Evolutionary conservation across 2,113 vertebrate species (phyloP).

Genomic region (Climacteris rufus): DNA sequence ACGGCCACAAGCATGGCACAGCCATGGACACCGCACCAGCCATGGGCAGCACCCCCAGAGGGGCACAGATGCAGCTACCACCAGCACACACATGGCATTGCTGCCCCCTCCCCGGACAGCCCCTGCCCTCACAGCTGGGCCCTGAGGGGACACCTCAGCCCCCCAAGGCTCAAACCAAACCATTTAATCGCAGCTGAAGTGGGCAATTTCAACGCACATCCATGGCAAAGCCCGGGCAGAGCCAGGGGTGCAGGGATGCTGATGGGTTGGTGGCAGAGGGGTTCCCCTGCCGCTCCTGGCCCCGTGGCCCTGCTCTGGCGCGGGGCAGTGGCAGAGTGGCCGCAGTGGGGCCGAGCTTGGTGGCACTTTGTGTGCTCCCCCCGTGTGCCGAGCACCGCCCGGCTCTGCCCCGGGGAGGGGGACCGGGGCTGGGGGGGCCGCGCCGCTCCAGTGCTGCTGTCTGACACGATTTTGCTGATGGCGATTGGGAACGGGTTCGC

Average conservation of each 20-base stretch:
- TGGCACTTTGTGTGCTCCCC: background rate
- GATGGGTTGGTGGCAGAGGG: fast-evolving
- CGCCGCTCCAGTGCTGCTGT: background rate
- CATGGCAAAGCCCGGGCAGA: background rate
- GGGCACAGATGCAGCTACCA: background rate
- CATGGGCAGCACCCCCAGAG: fast-evolving
- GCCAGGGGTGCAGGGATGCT: fast-evolving
- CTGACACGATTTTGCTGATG: background rate
- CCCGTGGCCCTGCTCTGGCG: no score
- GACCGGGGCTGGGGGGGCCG: background rate
- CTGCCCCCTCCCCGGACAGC: background rate
- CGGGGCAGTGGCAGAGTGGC: background rate
- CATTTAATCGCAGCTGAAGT: background rate
- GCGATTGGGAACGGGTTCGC: background rate
- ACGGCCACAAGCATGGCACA: background rate
- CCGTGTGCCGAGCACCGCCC: fast-evolving
- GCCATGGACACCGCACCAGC: background rate
- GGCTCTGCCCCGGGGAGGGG: background rate
- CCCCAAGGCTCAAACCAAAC: background rate
- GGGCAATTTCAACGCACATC: fast-evolving
- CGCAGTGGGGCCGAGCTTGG: background rate
- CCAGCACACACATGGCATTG: fast-evolving
- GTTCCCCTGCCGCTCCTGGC: background rate
- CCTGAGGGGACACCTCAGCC: background rate
- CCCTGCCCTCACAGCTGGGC: background rate